phyloP scores from a whole-genome alignment of 1,140 invertebrate species.

The Mamestra configurata region DNA sequence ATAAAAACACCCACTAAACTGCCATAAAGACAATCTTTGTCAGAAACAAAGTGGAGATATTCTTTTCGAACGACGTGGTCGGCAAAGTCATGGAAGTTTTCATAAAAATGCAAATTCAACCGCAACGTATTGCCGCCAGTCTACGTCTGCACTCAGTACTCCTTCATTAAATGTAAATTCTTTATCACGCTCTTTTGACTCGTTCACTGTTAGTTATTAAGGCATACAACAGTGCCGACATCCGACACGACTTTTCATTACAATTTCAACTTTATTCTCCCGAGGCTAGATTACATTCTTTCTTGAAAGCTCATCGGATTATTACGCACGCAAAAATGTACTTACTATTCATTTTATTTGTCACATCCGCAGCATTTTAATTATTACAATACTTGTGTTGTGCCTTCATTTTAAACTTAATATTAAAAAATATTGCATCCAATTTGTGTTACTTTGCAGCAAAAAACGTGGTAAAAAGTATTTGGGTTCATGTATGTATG shows the following conservation, averaged over 20 bases:
- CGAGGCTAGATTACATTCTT: background rate
- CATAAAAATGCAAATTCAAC: slow-evolving; percentile 57
- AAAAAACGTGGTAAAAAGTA: background rate
- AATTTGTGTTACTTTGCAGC: background rate
- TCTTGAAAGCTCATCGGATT: slow-evolving; percentile 5
- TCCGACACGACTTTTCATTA: slow-evolving; percentile 1
- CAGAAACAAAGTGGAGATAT: slow-evolving; percentile 50
- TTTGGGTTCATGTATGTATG: background rate
- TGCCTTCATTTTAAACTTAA: slow-evolving; percentile 13
- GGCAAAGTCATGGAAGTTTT: slow-evolving; percentile 48
- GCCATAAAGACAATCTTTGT: slow-evolving; percentile 49
- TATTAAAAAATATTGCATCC: slow-evolving; percentile 26
- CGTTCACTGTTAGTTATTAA: slow-evolving; percentile 50
- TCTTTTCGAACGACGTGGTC: slow-evolving; percentile 46
- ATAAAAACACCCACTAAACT: slow-evolving; percentile 52
- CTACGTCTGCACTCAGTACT: slow-evolving; percentile 48
- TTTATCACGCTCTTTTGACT: slow-evolving; percentile 54
- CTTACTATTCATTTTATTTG: slow-evolving; percentile 48
- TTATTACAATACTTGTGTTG: slow-evolving; percentile 45
- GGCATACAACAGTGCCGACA: slow-evolving; percentile 48
- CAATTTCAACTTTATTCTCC: slow-evolving; percentile 40
- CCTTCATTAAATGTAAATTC: slow-evolving; percentile 59
- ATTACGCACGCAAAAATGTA: slow-evolving; percentile 47
- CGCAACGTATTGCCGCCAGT: slow-evolving; percentile 48
- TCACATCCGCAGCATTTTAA: slow-evolving; percentile 44